These are phyloP conservation scores for Orchesellides sinensis DNA, from an alignment of 2,888 invertebrate genomes.

Conservation along the genomic window DNA sequence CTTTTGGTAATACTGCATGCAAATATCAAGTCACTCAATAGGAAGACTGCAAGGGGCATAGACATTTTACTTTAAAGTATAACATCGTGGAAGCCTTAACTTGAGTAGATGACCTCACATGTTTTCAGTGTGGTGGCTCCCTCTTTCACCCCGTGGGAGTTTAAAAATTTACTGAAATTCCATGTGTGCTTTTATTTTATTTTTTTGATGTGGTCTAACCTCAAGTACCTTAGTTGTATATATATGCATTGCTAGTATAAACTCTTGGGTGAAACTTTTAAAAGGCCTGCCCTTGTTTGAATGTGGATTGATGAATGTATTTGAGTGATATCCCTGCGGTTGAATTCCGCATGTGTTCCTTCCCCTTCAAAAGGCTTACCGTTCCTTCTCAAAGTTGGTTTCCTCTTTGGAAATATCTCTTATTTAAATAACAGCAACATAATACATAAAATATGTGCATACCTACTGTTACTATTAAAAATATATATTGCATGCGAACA, in stretches of 20 bases:
- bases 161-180: not conserved
- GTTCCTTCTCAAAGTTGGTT: not conserved
- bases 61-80: not conserved
- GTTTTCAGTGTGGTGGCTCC: not conserved
- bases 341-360: conserved; percentile 15
- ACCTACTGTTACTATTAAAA: too few relatives aligned
- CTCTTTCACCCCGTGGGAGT: not conserved
- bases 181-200: not conserved
- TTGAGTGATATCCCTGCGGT: conserved; percentile 13
- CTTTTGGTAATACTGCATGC: not conserved
- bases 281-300: too few relatives aligned
- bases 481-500: too few relatives aligned
- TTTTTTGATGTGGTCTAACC: not conserved
- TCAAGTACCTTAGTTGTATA: not conserved
- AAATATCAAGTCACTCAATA: not conserved
- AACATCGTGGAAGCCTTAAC: too few relatives aligned
- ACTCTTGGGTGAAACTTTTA: too few relatives aligned
- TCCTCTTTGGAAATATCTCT: not conserved
- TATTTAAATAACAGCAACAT: too few relatives aligned
- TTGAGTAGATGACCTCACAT: too few relatives aligned
- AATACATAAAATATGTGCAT: too few relatives aligned
- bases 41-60: not conserved
- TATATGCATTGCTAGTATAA: not conserved
- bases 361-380: not conserved
- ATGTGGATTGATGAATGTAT: conserved; percentile 3